phyloP scores from a whole-genome alignment of 37 sponge, comb jelly and placozoan species.

The Ephydatia muelleri region DNA sequence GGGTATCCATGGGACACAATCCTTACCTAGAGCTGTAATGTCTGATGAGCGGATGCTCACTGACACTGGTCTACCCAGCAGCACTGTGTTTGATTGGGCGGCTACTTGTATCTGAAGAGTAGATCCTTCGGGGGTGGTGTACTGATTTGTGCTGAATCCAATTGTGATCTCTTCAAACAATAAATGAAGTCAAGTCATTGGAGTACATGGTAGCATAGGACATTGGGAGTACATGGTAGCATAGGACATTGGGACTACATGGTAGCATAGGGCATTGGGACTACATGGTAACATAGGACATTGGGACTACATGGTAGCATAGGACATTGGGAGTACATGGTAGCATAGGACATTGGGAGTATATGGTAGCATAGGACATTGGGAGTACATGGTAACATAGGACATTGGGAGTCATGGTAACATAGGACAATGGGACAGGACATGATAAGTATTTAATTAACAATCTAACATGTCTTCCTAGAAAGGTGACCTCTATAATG shows the following conservation, averaged over 20 bases:
- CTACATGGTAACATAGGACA: neutral
- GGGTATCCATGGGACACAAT: neutral
- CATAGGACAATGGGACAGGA: too few relatives aligned
- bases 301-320: neutral
- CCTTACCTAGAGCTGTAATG: constrained; percentile 15
- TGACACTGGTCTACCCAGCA: neutral
- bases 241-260: too few relatives aligned
- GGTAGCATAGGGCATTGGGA: too few relatives aligned
- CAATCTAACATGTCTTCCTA: too few relatives aligned
- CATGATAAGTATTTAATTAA: too few relatives aligned
- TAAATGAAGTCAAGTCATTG: neutral
- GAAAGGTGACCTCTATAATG: too few relatives aligned
- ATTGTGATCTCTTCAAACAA: neutral
- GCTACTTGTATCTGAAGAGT: neutral
- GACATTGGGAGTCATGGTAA: too few relatives aligned
- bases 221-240: too few relatives aligned
- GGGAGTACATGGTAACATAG: too few relatives aligned
- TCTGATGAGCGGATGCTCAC: neutral
- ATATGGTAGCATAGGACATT: neutral
- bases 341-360: neutral
- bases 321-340: neutral
- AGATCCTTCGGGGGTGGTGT: neutral
- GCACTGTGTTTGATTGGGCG: neutral
- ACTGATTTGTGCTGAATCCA: neutral
- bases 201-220: too few relatives aligned